Evolutionary conservation across 2,888 invertebrate genomes (phyloP), one percentile per base, ranked within the genome.

Genomic region (Lasioglossum marginatum): DNA sequence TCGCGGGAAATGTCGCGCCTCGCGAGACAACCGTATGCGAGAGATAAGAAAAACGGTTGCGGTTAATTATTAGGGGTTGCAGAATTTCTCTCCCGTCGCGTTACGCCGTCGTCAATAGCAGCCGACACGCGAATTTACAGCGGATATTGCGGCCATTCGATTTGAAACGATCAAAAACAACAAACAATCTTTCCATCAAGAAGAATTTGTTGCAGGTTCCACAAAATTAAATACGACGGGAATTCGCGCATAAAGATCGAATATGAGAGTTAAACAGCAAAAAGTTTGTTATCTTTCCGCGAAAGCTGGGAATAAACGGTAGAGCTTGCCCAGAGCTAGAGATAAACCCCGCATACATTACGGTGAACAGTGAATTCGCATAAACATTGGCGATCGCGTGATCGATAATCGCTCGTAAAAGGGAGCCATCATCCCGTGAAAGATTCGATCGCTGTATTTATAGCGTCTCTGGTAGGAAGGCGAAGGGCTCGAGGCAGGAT

Each of bases 11-110:
- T 79, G 79, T 81, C 43, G 73, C 71, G 48, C 77, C 73, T 74
- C 63, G 88, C 73, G 52, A 76, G 80, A 73, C 72, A 72, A 43
- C 75, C 87, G 75, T 77, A 60, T 40, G 40, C 71, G 37, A 66
- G 31, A 84, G 85, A 87, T 89, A 88, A 89, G 89, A 87, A 85
- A 84, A 89, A 82, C 73, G 86, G 23, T 82, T n/a, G 77, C 43
- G 74, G 85, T 88, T 88, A 88, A 89, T 88, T 85, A 82, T 85
- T 81, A 79, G 48, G 37, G 37, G 37, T n/a, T 27, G 14, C 37
- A 10, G 23, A 23, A 37, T 37, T 68, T 31, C 34, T 10, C 37
- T 16, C 23, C 2, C 23, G 6, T 1, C 19, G 5, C 2, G 10
- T 34, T 68, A 2, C 16, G 37, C 23, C 34, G 68, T 37, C 68